Evolutionary conservation across 1,140 invertebrate genomes (phyloP).

Genomic region (Hylaeus anthracinus): DNA sequence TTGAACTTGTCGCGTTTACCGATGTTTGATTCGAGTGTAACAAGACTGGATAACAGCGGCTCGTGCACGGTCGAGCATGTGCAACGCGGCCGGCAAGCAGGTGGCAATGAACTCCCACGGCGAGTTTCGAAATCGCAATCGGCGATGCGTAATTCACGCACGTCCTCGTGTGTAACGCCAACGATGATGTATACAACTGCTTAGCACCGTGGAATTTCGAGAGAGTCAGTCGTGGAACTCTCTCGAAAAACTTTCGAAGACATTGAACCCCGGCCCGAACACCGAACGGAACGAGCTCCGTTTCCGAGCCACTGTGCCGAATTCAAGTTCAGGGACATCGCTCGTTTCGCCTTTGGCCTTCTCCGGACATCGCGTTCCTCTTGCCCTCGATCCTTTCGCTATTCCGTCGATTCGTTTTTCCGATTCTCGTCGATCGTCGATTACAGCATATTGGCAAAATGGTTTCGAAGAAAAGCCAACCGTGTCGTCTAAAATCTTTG

Average conservation of each 20-base stretch:
- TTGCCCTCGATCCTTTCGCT: background rate
- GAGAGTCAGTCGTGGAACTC: constrained; percentile 47
- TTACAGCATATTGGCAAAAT: too few relatives aligned
- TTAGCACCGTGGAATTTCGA: constrained; percentile 60
- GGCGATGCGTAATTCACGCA: constrained; percentile 49
- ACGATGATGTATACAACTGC: constrained; percentile 32
- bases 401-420: background rate
- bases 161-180: constrained; percentile 25
- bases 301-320: constrained; percentile 39
- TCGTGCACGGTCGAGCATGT: background rate
- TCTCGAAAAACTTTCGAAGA: constrained; percentile 71
- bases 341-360: constrained; percentile 22
- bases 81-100: background rate
- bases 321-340: constrained; percentile 71
- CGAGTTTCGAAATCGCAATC: constrained; percentile 55
- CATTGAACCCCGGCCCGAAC: constrained; percentile 63
- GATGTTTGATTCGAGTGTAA: background rate
- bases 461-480: too few relatives aligned
- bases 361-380: too few relatives aligned
- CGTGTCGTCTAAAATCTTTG: too few relatives aligned
- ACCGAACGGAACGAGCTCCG: constrained; percentile 23
- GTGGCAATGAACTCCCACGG: constrained; percentile 67
- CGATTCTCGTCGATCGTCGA: background rate
- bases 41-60: too few relatives aligned
- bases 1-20: background rate